phyloP scores from a whole-genome alignment of 2,797 vertebrate genomes.

The Melanotaenia pygmaea region DNA sequence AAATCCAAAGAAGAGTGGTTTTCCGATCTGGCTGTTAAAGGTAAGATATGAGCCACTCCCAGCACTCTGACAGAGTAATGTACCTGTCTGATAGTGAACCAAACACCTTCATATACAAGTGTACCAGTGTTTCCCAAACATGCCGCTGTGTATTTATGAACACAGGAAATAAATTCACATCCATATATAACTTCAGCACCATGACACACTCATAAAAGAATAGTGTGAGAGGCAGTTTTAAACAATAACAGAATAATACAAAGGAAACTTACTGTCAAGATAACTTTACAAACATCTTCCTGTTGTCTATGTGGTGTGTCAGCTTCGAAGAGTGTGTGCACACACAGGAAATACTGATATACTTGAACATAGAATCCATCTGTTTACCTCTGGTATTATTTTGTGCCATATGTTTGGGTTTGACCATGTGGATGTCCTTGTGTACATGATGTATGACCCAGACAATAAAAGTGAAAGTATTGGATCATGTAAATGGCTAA shows the following conservation, averaged over 20 bases:
- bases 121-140: constrained; percentile 12
- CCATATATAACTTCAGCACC: background rate
- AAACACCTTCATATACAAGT: constrained; percentile 21
- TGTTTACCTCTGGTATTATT: background rate
- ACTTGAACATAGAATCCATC: background rate
- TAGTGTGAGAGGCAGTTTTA: constrained; percentile 22
- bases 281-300: constrained; percentile 27
- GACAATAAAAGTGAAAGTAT: background rate
- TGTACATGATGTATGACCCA: background rate
- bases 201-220: background rate
- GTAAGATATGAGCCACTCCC: constrained; percentile 75
- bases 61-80: constrained; percentile 72
- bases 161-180: constrained; percentile 16
- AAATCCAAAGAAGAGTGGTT: constrained; percentile 77
- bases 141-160: constrained; percentile 16
- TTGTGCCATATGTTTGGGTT: background rate
- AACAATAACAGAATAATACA: constrained; percentile 25
- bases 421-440: background rate
- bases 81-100: constrained; percentile 47
- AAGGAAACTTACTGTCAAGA: constrained; percentile 26
- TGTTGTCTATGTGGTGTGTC: constrained; percentile 19
- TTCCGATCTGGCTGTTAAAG: constrained; percentile 76
- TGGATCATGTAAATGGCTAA: background rate
- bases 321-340: background rate
- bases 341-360: background rate